Conservation (phyloP, 2,113 vertebrate species). For the Eclectus roratus region DNA sequence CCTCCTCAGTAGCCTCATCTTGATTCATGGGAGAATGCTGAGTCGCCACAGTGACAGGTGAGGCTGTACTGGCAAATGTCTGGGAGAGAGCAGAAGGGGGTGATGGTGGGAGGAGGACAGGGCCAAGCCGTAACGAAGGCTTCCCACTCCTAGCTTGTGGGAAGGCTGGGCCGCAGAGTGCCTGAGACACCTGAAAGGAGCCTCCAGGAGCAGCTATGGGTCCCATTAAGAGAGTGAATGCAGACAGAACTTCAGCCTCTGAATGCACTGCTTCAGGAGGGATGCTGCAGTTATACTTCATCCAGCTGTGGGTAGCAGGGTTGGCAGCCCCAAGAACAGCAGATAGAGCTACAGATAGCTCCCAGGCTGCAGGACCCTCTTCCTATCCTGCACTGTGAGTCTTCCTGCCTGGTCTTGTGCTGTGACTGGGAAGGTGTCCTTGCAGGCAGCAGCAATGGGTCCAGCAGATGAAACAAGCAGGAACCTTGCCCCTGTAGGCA, state of each 20-base stretch:
- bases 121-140: not conserved
- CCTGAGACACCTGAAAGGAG: not conserved
- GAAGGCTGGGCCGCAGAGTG: not conserved
- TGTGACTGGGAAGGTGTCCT: not conserved
- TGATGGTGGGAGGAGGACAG: not conserved
- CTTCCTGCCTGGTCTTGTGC: not conserved
- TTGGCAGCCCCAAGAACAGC: not conserved
- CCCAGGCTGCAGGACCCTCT: not conserved
- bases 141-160: not conserved
- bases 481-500: not conserved
- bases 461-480: not conserved
- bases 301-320: not conserved
- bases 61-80: not conserved
- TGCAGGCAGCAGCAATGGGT: not conserved
- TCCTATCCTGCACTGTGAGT: fast-evolving
- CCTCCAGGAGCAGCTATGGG: not conserved
- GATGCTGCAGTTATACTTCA: not conserved
- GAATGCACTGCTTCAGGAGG: not conserved
- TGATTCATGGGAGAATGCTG: fast-evolving
- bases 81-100: not conserved
- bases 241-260: not conserved
- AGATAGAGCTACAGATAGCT: not conserved
- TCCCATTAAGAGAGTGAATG: not conserved
- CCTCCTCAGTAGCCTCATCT: not conserved
- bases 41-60: not conserved